Percentiles rank a stretch among this genome's conserved stretches.
Evolutionary conservation across 2,888 invertebrate species (phyloP).

Genomic region (Drosophila emarginata): DNA sequence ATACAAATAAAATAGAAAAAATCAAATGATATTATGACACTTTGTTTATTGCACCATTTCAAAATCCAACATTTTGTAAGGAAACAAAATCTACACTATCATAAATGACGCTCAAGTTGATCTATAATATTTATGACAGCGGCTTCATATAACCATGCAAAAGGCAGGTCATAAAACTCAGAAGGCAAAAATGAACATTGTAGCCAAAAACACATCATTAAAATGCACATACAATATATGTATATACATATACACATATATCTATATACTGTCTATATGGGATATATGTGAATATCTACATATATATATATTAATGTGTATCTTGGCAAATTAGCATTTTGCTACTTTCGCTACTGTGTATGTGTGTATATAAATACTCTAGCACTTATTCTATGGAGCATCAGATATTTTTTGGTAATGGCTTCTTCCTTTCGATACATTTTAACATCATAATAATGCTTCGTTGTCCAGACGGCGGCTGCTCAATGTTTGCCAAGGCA

Average conservation of each 20-base stretch:
- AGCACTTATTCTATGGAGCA: neutral
- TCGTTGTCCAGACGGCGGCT: slow-evolving; percentile 20
- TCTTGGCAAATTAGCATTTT: slow-evolving; percentile 23
- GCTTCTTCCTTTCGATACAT: slow-evolving; percentile 39
- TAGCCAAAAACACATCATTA: slow-evolving; percentile 44
- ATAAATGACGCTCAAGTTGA: slow-evolving; percentile 25
- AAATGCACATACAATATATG: slow-evolving; percentile 21
- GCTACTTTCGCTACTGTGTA: neutral
- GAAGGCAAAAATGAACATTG: slow-evolving; percentile 27
- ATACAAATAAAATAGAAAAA: too few species aligned
- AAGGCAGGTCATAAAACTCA: slow-evolving; percentile 37
- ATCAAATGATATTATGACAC: too few species aligned
- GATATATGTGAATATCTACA: slow-evolving; percentile 13
- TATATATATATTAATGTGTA: neutral
- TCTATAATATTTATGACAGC: slow-evolving; percentile 12
- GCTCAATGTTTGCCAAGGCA: slow-evolving; percentile 59
- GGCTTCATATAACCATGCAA: slow-evolving; percentile 14
- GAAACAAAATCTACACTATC: slow-evolving; percentile 1
- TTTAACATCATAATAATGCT: slow-evolving; percentile 42
- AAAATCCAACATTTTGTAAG: too few species aligned
- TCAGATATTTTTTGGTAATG: slow-evolving; percentile 36
- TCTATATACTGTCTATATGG: slow-evolving; percentile 25
- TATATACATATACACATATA: slow-evolving; percentile 1
- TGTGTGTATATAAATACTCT: neutral
- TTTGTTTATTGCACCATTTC: too few species aligned